A percentile compares a stretch with the other conserved stretches of the same genome.
Conservation (phyloP, 2,888 invertebrate genomes). For the Trachelus troglodyta region DNA sequence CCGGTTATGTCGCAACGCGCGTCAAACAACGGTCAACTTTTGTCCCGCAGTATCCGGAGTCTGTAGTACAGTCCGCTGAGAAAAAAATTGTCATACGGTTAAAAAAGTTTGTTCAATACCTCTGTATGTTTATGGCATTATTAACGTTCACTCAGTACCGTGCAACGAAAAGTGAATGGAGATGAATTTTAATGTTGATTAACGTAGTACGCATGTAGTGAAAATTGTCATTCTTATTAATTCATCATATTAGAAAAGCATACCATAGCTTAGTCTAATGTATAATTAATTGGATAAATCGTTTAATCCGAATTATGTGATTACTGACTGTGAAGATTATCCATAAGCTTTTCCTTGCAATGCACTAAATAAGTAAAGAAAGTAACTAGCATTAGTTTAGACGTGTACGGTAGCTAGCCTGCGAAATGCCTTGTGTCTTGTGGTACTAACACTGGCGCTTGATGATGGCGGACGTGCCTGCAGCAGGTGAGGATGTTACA, state of each 20-base stretch:
- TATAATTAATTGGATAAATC: not conserved
- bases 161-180: not conserved
- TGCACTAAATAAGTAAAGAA: constrained; percentile 13
- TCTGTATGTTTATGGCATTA: not conserved
- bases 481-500: constrained; percentile 68
- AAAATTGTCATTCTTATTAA: not conserved
- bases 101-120: not conserved
- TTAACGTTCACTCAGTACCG: not conserved
- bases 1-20: not conserved
- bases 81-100: not conserved
- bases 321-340: not conserved
- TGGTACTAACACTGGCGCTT: constrained; percentile 65
- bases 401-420: constrained; percentile 48
- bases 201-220: not conserved
- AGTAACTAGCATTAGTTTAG: constrained; percentile 26
- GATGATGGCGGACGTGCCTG: constrained; percentile 63
- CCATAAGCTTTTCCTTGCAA: not conserved
- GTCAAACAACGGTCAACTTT: not conserved
- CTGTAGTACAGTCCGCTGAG: not conserved
- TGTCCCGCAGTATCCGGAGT: not conserved
- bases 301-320: not conserved
- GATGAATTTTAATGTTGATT: not conserved
- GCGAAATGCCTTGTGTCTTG: constrained; percentile 63
- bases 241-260: not conserved
- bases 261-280: not conserved